Evolutionary conservation across 2,888 invertebrate genomes (phyloP).

Genomic region (Amblyjoppa fuscipennis): DNA sequence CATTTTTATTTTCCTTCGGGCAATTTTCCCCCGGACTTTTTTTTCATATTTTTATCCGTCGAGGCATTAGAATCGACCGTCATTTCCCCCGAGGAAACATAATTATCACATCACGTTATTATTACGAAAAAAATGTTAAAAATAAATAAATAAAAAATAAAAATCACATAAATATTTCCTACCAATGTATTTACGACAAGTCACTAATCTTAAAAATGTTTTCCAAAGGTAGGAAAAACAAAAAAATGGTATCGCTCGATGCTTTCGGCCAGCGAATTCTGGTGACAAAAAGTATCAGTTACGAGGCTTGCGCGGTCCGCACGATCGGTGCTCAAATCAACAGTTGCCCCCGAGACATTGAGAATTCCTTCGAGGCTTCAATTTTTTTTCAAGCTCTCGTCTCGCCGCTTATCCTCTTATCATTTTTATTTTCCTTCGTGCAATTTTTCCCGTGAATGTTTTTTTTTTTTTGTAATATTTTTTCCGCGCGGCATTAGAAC

Average conservation of each 20-base stretch:
- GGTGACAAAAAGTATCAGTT: too few relatives aligned
- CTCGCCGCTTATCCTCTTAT: conserved; percentile 22
- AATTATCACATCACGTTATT: too few relatives aligned
- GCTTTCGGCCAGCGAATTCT: too few relatives aligned
- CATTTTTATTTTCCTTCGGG: conserved; percentile 24
- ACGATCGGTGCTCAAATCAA: conserved; percentile 1
- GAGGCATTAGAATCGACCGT: conserved; percentile 47
- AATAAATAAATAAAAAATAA: too few relatives aligned
- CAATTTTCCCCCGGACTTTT: conserved; percentile 11
- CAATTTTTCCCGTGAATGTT: conserved; percentile 4
- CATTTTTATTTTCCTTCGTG: conserved; percentile 24
- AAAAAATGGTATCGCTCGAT: too few relatives aligned
- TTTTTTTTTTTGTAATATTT: conserved; percentile 19
- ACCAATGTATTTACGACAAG: too few relatives aligned
- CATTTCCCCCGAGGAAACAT: conserved; percentile 66
- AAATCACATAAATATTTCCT: too few relatives aligned
- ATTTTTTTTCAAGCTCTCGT: conserved; percentile 1
- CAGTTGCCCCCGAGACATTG: neutral
- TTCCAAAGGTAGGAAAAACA: too few relatives aligned
- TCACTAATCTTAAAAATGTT: too few relatives aligned
- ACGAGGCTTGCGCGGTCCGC: too few relatives aligned
- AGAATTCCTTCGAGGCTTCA: neutral
- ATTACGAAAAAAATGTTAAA: too few relatives aligned
- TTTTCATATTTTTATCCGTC: conserved; percentile 29
- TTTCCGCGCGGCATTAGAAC: conserved; percentile 56